Conservation (phyloP, 2,888 invertebrate species). For the Penaeus monodon region DNA sequence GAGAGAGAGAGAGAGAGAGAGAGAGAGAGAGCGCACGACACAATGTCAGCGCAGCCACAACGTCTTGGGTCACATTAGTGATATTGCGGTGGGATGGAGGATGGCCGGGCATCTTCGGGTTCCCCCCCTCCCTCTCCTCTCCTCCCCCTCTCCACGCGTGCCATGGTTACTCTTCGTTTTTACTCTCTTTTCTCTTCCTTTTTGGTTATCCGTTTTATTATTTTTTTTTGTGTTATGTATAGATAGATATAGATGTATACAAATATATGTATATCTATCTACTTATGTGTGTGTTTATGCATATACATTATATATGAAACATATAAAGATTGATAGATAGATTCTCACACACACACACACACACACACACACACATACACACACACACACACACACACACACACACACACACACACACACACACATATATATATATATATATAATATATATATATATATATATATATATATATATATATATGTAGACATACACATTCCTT, state of each 20-base stretch:
- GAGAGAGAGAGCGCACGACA: background rate
- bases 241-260: too few species aligned
- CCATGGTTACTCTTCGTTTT: background rate
- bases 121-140: background rate
- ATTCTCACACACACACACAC: too few species aligned
- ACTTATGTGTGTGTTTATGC: too few species aligned
- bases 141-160: background rate
- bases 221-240: background rate
- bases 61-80: too few species aligned
- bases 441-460: too few species aligned
- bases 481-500: background rate
- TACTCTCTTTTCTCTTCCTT: background rate
- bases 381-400: background rate
- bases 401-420: background rate
- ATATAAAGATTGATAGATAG: too few species aligned
- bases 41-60: too few species aligned
- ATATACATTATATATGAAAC: too few species aligned
- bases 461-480: too few species aligned
- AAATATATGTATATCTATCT: too few species aligned
- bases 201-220: background rate
- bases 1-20: slow-evolving; percentile 10
- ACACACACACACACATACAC: slow-evolving; percentile 1
- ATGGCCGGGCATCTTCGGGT: background rate
- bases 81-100: background rate
- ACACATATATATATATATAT: background rate